Conservation (phyloP, 2,888 invertebrate species). For the Odontothrips loti region DNA sequence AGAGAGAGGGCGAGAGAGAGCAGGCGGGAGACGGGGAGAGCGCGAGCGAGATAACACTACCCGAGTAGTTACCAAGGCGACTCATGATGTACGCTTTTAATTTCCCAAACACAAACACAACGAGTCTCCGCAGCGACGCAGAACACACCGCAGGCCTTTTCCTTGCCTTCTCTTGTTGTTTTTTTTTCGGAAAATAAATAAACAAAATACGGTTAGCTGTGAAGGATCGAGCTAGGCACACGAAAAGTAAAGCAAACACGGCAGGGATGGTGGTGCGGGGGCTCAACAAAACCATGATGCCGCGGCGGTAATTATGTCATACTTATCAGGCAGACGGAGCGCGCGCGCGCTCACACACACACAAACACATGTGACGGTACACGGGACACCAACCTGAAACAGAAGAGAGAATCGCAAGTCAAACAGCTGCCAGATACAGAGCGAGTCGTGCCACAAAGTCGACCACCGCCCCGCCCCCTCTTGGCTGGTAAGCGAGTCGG, state of each 20-base stretch:
- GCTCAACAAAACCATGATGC: neutral
- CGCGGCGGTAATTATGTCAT: neutral
- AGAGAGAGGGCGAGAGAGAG: too few relatives aligned
- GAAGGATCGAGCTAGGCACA: neutral
- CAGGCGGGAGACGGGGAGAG: neutral
- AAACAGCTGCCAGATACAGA: neutral
- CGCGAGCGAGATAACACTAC: neutral
- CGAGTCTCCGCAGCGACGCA: neutral
- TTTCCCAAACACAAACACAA: constrained; percentile 1
- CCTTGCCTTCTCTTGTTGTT: too few relatives aligned
- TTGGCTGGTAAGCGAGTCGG: too few relatives aligned
- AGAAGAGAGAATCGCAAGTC: neutral
- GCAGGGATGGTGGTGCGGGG: neutral
- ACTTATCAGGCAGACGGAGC: neutral
- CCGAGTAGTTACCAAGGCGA: neutral
- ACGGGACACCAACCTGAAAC: neutral
- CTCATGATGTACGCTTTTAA: neutral
- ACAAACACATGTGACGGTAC: neutral
- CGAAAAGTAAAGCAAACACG: neutral
- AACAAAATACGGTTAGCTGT: too few relatives aligned
- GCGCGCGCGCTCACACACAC: neutral
- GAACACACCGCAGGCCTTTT: neutral
- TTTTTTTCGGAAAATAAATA: too few relatives aligned
- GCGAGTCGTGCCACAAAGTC: neutral
- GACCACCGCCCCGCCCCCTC: too few relatives aligned